Base-by-base conservation (phyloP, 2,113 vertebrate species). In the Chiloscyllium plagiosum region DNA sequence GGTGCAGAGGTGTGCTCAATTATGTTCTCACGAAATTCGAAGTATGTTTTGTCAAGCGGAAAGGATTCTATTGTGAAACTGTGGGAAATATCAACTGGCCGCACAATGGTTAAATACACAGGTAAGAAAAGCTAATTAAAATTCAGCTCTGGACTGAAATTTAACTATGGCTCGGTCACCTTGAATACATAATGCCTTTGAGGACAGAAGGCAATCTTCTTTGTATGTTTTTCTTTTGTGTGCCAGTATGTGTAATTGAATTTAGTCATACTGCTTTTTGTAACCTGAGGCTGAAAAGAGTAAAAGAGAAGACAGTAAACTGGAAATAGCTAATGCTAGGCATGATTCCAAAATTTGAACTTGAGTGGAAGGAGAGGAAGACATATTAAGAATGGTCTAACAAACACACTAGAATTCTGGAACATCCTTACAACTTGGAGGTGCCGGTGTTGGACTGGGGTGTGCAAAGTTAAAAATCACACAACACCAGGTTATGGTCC, bases 61-160 rank as follows among this genome's bases (percentile, higher is more conserved):
- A 99, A 99, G 96, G 99, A 99, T 98, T 99, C 99, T 0, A 98
- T 99, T 96, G 99, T 99, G 86, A 99, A 99, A 96, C 98, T 99
- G 6, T 99, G 99, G 99, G 99, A 99, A 97, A 99, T 99, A 96
- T 99, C 99, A 20, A 99, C 99, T 0, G 99, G 99, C 13, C 97
- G 99, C 37, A 99, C 98, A 0, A 97, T 99, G 96, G 99, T 99
- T 96, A 99, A 99, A 92, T 99, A 99, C 97, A 99, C 99, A 96
- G 99, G 99, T 99, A 97, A 96, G 96, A 86, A 24, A 69, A 3
- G 4, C 22, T 37, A 76, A 69, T 8, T 24, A 24, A 89, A 33
- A n/a, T 90, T 52, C 15, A 47, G 33, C 20, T 83, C 37, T 66
- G 56, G 72, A 72, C 94, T 72, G 24, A 70, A 47, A 70, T 70